phyloP scores from a whole-genome alignment of 2,113 vertebrate species.

The Atlantisia rogersi region DNA sequence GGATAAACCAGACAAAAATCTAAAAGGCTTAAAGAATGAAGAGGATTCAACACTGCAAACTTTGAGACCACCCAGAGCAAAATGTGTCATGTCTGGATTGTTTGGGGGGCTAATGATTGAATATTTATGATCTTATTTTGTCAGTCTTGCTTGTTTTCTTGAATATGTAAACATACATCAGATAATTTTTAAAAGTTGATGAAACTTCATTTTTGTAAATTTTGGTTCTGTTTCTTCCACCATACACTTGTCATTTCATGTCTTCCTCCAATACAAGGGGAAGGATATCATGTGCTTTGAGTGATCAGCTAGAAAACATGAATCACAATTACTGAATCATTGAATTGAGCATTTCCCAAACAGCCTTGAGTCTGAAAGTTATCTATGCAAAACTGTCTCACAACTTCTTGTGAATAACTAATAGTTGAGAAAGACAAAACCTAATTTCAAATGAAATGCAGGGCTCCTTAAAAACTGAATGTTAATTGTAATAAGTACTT shows the following conservation, averaged over 20 bases:
- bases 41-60: not conserved
- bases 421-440: not conserved
- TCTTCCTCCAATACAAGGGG: not conserved
- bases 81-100: not conserved
- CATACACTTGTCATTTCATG: not conserved
- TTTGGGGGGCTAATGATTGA: not conserved
- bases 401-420: not conserved
- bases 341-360: constrained; percentile 13
- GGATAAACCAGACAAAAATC: not conserved
- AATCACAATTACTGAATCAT: constrained; percentile 15
- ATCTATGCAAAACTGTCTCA: constrained; percentile 6
- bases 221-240: not conserved
- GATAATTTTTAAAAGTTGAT: not conserved
- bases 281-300: not conserved
- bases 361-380: not conserved
- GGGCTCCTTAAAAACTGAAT: not conserved
- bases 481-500: not conserved
- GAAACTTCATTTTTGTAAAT: not conserved
- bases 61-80: not conserved
- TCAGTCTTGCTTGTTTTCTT: not conserved
- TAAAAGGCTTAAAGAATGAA: not conserved
- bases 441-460: not conserved
- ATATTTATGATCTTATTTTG: not conserved
- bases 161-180: not conserved
- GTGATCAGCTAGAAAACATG: not conserved